Percentiles rank a stretch among this genome's conserved stretches.
These are phyloP conservation scores for Pangasianodon hypophthalmus DNA, from an alignment of 2,113 vertebrate genomes.

Conservation along the genomic window DNA sequence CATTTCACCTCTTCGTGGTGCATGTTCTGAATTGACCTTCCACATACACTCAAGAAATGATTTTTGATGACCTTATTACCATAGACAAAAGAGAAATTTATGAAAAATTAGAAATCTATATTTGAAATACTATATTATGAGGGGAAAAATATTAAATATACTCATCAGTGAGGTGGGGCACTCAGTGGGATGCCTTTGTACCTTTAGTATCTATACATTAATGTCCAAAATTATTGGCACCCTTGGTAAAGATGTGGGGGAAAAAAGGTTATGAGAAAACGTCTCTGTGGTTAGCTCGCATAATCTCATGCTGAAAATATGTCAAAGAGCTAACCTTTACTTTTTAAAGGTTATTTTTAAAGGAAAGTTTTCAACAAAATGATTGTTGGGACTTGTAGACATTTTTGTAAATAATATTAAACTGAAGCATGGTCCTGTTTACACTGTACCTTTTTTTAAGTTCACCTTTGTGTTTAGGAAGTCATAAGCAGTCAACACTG, in stretches of 20 bases:
- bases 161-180: not conserved
- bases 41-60: not conserved
- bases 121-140: not conserved
- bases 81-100: not conserved
- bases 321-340: not conserved
- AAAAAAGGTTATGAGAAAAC: not conserved
- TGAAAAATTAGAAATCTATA: not conserved
- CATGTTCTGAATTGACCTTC: not conserved
- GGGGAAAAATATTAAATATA: not conserved
- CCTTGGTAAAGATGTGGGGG: not conserved
- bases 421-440: not conserved
- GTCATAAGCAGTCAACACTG: too few species aligned
- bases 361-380: not conserved
- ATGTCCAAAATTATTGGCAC: not conserved
- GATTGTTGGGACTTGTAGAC: too few species aligned
- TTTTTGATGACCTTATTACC: not conserved
- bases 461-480: too few species aligned
- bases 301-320: not conserved
- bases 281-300: not conserved
- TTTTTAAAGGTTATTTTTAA: not conserved
- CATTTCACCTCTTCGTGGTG: too few species aligned
- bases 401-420: not conserved
- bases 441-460: too few species aligned
- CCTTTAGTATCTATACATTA: not conserved
- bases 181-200: too few species aligned